Evolutionary conservation across 2,113 vertebrate species (phyloP).

Genomic region (Lipotes vexillifer): DNA sequence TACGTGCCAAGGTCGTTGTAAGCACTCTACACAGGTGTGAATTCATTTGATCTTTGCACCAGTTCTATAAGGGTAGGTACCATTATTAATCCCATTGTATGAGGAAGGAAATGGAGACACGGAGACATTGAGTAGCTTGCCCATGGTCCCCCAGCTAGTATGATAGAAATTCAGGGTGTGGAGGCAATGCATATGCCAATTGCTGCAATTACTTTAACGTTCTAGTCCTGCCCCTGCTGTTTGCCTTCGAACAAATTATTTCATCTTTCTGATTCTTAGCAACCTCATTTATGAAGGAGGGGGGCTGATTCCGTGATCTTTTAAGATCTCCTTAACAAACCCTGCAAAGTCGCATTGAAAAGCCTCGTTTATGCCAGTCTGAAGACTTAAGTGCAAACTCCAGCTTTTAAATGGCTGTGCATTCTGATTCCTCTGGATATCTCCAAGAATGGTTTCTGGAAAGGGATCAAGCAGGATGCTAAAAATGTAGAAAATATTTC

Average conservation of each 20-base stretch:
- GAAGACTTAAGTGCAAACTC: not conserved
- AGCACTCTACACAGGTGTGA: not conserved
- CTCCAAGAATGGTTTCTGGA: not conserved
- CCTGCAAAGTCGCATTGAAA: not conserved
- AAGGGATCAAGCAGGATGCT: not conserved
- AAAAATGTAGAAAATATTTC: not conserved
- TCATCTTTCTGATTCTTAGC: not conserved
- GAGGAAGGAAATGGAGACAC: not conserved
- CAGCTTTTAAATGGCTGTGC: not conserved
- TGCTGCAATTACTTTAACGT: not conserved
- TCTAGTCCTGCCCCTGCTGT: not conserved
- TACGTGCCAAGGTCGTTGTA: not conserved
- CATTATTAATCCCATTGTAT: not conserved
- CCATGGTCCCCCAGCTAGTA: not conserved
- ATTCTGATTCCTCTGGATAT: not conserved
- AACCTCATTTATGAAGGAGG: not conserved
- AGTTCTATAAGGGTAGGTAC: not conserved
- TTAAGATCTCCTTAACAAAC: not conserved
- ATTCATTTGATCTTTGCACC: not conserved
- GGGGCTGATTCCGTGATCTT: not conserved
- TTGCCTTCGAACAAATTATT: not conserved
- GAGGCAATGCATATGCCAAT: not conserved
- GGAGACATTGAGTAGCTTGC: not conserved
- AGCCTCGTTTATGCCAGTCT: not conserved
- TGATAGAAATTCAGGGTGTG: not conserved